Base-by-base conservation (phyloP, 1,140 invertebrate genomes). In the Nephila pilipes region DNA sequence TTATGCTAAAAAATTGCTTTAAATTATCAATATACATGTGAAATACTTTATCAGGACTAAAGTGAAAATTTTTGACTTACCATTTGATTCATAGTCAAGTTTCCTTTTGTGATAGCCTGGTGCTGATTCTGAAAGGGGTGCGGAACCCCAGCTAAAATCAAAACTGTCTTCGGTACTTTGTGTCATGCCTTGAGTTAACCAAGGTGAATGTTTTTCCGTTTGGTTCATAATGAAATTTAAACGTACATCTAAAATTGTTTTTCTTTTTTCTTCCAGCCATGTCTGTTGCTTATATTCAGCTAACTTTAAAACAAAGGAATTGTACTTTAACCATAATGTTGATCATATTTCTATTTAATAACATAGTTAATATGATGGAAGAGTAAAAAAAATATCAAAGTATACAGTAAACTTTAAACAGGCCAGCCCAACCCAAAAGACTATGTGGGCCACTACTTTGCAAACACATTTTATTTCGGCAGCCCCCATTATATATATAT, bases 181-280 rank as follows among this genome's bases (percentile, higher is more conserved):
- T 94, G 97, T 97, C 96, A 98, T 97, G 89, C 97, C 97, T 95
- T 98, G 98, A 14, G 98, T 98, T 55, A 99, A 95, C 96, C 98
- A 97, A 4, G 97, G 97, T 38, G 99, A 99, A 96, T 99, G 99
- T 95, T 99, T 99, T 96, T 99, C 99, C 0, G 99, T 99, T 96
- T 99, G 98, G 96, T 99, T 99, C 79, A 99, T 99, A 95, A 99
- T 99, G 95, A 99, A 99, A 95, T 98, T 99, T 32, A 99, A 96
- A 95, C 99, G 99, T 94, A 99, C 97, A 96, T 99, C 99, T 69
- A 99, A 96, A 0, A 98, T 98, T 95, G 99, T 98, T 95, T 99
- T 99, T 88, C 98, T 97, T 95, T 99, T 99, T 95, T 99, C 98
- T 95, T 99, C 99, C 36, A 99, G 96, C 94, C 98, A 97, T 36